phyloP scores from a whole-genome alignment of 2,797 vertebrate species.

The Falco concolor region DNA sequence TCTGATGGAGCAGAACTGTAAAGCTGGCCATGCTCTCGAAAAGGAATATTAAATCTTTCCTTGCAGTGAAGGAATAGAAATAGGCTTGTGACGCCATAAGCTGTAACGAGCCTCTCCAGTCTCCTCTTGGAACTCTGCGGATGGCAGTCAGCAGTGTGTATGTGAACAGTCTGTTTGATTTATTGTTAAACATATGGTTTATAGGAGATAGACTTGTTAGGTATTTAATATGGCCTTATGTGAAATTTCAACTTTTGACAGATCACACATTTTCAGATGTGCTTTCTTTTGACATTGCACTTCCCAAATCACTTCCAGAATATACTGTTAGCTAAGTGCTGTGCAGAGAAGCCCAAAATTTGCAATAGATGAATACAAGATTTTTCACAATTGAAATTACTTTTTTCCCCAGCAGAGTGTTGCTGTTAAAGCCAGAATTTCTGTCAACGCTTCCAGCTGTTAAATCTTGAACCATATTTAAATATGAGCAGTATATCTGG shows the following conservation, averaged over 20 bases:
- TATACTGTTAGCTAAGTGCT: not conserved
- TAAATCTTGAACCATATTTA: not conserved
- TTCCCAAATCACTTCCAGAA: not conserved
- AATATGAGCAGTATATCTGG: not conserved
- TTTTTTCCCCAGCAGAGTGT: not conserved
- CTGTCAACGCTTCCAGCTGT: not conserved
- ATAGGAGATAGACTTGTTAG: not conserved
- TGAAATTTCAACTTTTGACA: not conserved
- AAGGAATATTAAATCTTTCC: not conserved
- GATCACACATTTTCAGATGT: not conserved
- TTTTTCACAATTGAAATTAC: not conserved
- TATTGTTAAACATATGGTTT: not conserved
- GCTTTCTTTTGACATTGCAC: not conserved
- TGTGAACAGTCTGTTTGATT: not conserved
- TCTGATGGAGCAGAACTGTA: not conserved
- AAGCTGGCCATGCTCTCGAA: not conserved
- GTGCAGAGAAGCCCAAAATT: not conserved
- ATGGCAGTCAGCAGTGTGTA: not conserved
- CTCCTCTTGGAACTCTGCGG: not conserved
- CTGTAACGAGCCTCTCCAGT: not conserved
- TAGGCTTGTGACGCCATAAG: not conserved
- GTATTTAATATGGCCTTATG: not conserved
- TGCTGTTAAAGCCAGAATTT: not conserved
- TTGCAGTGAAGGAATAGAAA: not conserved
- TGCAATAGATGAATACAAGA: not conserved